These are phyloP conservation scores for Gnathonemus echidnorhynchus DNA, from an alignment of 2,113 vertebrate genomes.

Conservation along the genomic window DNA sequence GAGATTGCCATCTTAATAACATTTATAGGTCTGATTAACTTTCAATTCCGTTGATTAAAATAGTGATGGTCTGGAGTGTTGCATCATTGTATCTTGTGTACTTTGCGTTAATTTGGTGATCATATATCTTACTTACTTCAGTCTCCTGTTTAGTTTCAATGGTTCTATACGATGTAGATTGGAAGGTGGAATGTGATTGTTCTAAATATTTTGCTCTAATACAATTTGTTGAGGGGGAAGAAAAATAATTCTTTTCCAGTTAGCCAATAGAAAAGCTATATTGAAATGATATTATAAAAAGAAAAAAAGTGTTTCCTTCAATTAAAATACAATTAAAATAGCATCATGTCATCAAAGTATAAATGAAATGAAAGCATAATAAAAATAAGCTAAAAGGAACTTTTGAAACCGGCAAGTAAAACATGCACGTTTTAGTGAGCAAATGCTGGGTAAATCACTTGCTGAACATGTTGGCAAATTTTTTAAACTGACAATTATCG, in stretches of 20 bases:
- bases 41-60: neutral
- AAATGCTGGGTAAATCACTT: neutral
- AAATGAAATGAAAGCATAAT: neutral
- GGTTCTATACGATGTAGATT: neutral
- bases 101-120: neutral
- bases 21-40: neutral
- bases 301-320: neutral
- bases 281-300: neutral
- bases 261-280: neutral
- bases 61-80: neutral
- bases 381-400: neutral
- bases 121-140: neutral
- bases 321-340: slow-evolving; percentile 1
- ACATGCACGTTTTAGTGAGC: neutral
- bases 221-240: neutral
- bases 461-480: neutral
- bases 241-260: neutral
- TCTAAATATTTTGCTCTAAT: neutral
- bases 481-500: neutral
- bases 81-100: neutral
- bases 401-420: neutral
- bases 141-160: neutral
- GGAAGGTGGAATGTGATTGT: neutral
- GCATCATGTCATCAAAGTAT: neutral
- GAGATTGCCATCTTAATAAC: neutral